Base-by-base conservation (phyloP, 2,113 vertebrate genomes). In the Laterallus jamaicensis region DNA sequence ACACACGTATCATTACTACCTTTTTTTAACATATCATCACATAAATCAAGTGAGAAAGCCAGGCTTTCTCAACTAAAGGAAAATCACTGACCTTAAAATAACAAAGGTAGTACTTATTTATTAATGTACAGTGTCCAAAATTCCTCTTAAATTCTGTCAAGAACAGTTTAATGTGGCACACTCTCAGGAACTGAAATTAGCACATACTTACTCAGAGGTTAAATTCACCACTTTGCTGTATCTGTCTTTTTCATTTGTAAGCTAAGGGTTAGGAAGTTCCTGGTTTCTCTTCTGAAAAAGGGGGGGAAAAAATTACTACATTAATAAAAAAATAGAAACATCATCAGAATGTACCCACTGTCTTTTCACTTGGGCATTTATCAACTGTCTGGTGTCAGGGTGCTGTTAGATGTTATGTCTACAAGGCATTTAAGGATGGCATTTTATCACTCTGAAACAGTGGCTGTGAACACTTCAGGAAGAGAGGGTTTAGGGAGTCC, bases 21-120 rank as follows among this genome's bases (percentile, higher is more conserved):
- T 87, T 96, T 94, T 90, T 86, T 92, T 89, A 92, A 87, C 86
- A 82, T 69, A 77, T 22, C 83, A 96, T 95, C 58, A 37, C 56
- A 97, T 96, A 96, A 97, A 97, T 97, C 93, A 96, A 94, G 60
- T 26, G 18, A 93, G 39, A 82, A 55, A 4, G 9, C 84, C 82
- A 90, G 81, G 56, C 19, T 92, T 87, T 86, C 93, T 94, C 79
- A 95, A 39, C 66, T 82, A 70, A 70, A 96, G 91, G 94, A 92
- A 97, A 97, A 95, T 81, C 91, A 89, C 86, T 90, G 68, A 62
- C 87, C 52, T 96, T 96, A 95, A 88, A 96, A 95, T 88, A 95
- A 95, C 86, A 94, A 87, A 95, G 68, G 92, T 92, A 95, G 78
- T 49, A 88, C 80, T 90, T 94, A 86, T 74, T 97, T 94, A 82